Evolutionary conservation across 2,113 vertebrate species (phyloP).

Genomic region (Chiloscyllium plagiosum): DNA sequence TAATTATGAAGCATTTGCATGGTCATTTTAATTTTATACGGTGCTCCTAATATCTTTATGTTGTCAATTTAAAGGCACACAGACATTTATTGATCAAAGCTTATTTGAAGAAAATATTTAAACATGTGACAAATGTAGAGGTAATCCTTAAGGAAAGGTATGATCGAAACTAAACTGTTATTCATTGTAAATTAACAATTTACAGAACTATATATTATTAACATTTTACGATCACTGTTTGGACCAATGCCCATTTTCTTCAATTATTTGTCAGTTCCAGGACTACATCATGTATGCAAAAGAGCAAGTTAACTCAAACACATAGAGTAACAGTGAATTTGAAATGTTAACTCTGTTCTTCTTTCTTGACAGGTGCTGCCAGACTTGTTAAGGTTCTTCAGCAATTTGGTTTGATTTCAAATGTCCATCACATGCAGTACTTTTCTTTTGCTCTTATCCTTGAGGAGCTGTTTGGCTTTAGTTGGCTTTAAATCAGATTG

Average conservation of each 20-base stretch:
- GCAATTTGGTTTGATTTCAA: no score
- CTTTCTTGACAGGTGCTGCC: no score
- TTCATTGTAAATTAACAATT: not conserved
- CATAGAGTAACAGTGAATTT: no score
- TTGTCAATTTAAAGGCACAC: not conserved
- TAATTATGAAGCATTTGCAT: not conserved
- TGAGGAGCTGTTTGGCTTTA: no score
- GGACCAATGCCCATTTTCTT: not conserved
- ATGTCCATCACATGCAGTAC: no score
- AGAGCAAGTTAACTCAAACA: no score
- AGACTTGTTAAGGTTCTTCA: no score
- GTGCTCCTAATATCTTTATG: not conserved
- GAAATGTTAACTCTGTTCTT: no score
- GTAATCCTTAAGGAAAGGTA: not conserved
- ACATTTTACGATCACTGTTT: not conserved
- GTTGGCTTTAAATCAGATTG: no score
- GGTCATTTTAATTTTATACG: not conserved
- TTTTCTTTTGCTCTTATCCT: no score
- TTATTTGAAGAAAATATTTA: not conserved
- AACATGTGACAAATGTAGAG: not conserved
- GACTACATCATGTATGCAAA: no score
- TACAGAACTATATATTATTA: not conserved
- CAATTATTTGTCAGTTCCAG: no score
- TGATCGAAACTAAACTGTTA: not conserved
- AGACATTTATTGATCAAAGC: not conserved